Percentiles rank a stretch among this genome's conserved stretches.
phyloP scores from a whole-genome alignment of 2,888 invertebrate genomes.

The Belgica antarctica region DNA sequence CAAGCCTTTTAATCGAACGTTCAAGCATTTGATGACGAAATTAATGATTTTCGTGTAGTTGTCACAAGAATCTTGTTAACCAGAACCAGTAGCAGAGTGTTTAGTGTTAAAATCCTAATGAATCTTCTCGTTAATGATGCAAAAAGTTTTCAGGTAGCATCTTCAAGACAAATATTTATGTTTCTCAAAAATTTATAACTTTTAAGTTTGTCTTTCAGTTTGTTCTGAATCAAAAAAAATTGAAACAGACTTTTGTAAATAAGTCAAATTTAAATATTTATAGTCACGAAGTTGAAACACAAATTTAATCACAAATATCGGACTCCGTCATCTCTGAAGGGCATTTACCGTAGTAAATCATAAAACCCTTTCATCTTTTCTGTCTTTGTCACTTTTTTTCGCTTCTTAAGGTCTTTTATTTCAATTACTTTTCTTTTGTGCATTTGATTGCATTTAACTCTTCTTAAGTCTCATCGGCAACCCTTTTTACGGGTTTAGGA shows the following conservation, averaged over 20 bases:
- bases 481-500: constrained; percentile 27
- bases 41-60: neutral
- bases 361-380: constrained; percentile 9
- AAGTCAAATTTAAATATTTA: no score
- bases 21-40: neutral
- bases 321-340: no score
- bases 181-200: constrained; percentile 6
- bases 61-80: neutral
- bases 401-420: neutral
- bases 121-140: constrained; percentile 38
- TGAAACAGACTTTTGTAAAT: no score
- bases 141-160: no score
- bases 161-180: neutral
- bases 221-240: no score
- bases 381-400: no score
- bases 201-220: no score
- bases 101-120: constrained; percentile 39
- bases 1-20: constrained; percentile 5
- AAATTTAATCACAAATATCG: no score
- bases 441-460: constrained; percentile 42
- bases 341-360: neutral
- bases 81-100: neutral
- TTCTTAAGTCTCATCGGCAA: constrained; percentile 27
- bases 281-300: no score
- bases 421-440: constrained; percentile 44